phyloP scores from a whole-genome alignment of 2,113 vertebrate species.

The Eupsittula cactorum region DNA sequence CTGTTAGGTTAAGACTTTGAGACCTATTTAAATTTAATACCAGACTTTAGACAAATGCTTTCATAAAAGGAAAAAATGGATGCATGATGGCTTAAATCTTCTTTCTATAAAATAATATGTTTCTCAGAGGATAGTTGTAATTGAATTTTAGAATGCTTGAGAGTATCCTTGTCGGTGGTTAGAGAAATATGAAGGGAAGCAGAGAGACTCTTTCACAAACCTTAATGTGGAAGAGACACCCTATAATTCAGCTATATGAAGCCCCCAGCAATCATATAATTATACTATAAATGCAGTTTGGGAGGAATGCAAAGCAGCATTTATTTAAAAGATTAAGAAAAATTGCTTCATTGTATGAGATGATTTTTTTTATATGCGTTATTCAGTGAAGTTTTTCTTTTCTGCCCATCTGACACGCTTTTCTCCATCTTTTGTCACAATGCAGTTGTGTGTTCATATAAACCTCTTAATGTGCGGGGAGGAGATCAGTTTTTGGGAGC shows the following conservation, averaged over 20 bases:
- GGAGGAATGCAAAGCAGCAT: slow-evolving; percentile 64
- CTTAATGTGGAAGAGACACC: slow-evolving; percentile 62
- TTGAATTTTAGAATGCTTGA: slow-evolving; percentile 78
- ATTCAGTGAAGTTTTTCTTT: slow-evolving; percentile 33
- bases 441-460: neutral
- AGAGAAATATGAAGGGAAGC: slow-evolving; percentile 68
- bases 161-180: slow-evolving; percentile 72
- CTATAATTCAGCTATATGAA: slow-evolving; percentile 78
- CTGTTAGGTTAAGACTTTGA: slow-evolving; percentile 51
- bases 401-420: neutral
- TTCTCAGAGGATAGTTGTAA: slow-evolving; percentile 77
- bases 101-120: slow-evolving; percentile 76
- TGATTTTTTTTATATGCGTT: slow-evolving; percentile 15
- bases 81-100: slow-evolving; percentile 73
- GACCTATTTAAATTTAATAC: slow-evolving; percentile 70
- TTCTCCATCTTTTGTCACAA: neutral
- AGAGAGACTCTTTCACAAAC: slow-evolving; percentile 60
- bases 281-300: slow-evolving; percentile 70
- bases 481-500: neutral
- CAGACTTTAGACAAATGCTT: slow-evolving; percentile 71
- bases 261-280: slow-evolving; percentile 74
- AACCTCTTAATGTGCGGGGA: neutral
- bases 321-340: slow-evolving; percentile 71
- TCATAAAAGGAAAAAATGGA: slow-evolving; percentile 70
- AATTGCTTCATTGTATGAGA: slow-evolving; percentile 24